Evolutionary conservation across 2,113 vertebrate genomes (phyloP).

Genomic region (Cochlearius cochlearius): DNA sequence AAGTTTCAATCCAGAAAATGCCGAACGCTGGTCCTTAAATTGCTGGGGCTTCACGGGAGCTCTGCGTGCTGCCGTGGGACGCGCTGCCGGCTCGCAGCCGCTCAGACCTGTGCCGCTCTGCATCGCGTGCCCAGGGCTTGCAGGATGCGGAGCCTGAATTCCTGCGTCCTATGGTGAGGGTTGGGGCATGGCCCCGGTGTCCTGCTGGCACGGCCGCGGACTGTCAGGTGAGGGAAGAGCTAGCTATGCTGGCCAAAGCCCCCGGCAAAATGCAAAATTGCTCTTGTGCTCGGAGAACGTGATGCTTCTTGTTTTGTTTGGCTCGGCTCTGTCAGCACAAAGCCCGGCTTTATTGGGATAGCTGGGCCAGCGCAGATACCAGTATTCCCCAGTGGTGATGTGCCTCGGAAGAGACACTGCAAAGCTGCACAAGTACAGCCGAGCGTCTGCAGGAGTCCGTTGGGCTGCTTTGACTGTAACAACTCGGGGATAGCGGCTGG

Average conservation of each 20-base stretch:
- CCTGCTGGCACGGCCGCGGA: not conserved
- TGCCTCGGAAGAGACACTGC: not conserved
- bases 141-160: rapidly evolving
- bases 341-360: not conserved
- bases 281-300: not conserved
- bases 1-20: constrained; percentile 20
- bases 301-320: constrained; percentile 45
- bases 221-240: not conserved
- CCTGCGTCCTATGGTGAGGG: rapidly evolving
- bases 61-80: not conserved
- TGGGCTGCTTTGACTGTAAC: not conserved
- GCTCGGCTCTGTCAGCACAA: not conserved
- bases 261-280: not conserved
- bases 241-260: not conserved
- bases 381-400: not conserved
- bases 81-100: rapidly evolving
- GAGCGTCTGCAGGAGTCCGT: not conserved
- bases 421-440: not conserved
- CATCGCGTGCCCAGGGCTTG: rapidly evolving
- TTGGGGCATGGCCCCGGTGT: rapidly evolving
- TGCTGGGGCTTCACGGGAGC: not conserved
- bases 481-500: rapidly evolving
- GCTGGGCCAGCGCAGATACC: not conserved
- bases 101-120: not conserved
- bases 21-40: not conserved